Conservation (phyloP, 1,140 invertebrate genomes). For the Habropoda laboriosa region DNA sequence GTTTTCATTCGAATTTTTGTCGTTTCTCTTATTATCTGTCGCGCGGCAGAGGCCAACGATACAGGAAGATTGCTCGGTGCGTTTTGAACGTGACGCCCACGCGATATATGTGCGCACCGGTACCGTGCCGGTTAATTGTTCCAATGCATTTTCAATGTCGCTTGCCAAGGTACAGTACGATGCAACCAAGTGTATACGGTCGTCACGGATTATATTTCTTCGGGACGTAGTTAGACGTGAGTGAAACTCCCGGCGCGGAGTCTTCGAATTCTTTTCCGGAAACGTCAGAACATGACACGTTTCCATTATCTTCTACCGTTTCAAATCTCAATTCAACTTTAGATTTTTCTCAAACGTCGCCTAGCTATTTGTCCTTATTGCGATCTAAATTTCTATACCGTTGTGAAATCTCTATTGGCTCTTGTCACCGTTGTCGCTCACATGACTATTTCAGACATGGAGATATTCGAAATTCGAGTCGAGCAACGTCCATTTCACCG, state of each 20-base stretch:
- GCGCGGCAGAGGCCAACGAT: not conserved
- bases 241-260: not conserved
- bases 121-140: slow-evolving; percentile 64
- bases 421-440: not conserved
- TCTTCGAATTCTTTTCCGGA: not conserved
- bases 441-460: not conserved
- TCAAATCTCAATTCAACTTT: not conserved
- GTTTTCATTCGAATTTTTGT: slow-evolving; percentile 29
- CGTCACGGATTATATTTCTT: slow-evolving; percentile 53
- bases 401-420: slow-evolving; percentile 1
- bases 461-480: not conserved
- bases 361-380: too few species aligned
- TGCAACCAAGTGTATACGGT: slow-evolving; percentile 47
- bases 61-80: slow-evolving; percentile 4
- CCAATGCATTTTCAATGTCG: slow-evolving; percentile 65
- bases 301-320: not conserved
- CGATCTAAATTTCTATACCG: not conserved
- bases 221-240: not conserved
- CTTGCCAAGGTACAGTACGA: slow-evolving; percentile 44
- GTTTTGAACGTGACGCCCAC: slow-evolving; percentile 47
- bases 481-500: too few species aligned
- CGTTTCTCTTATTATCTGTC: slow-evolving; percentile 17
- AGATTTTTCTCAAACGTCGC: too few species aligned
- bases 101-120: slow-evolving; percentile 20
- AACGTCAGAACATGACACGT: not conserved